phyloP scores from a whole-genome alignment of 2,113 vertebrate genomes.

The Natator depressus region DNA sequence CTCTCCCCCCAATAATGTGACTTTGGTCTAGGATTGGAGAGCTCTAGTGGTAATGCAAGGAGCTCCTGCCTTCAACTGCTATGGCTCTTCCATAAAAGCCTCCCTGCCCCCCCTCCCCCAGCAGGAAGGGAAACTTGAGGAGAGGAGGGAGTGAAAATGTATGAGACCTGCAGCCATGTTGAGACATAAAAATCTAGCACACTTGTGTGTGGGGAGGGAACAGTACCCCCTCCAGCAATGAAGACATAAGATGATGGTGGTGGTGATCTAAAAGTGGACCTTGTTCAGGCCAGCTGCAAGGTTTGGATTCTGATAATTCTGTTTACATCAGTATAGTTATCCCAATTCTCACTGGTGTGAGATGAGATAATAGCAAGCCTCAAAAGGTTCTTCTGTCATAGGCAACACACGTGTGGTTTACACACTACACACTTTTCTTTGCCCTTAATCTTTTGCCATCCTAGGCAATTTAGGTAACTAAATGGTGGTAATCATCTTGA shows the following conservation, averaged over 20 bases:
- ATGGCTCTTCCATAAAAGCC: background rate
- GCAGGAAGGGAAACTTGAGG: background rate
- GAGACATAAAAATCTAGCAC: background rate
- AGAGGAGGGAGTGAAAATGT: background rate
- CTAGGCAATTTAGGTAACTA: background rate
- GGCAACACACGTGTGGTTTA: background rate
- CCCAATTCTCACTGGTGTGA: background rate
- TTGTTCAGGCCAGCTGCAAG: background rate
- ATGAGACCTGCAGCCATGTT: background rate
- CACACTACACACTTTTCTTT: background rate
- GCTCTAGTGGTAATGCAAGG: background rate
- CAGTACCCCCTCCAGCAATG: background rate
- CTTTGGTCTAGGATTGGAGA: background rate
- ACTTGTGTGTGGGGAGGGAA: background rate
- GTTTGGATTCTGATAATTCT: background rate
- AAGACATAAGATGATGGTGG: background rate
- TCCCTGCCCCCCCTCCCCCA: background rate
- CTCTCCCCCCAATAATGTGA: background rate
- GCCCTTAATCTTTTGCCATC: background rate
- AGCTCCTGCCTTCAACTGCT: background rate
- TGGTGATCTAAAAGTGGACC: background rate
- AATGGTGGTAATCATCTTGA: background rate
- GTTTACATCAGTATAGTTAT: rapidly evolving
- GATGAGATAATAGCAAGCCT: background rate
- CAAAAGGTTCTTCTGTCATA: background rate